Percentiles rank a stretch among this genome's conserved stretches.
These are phyloP conservation scores for Microtus pennsylvanicus DNA, from an alignment of 2,113 vertebrate genomes.

Conservation along the genomic window DNA sequence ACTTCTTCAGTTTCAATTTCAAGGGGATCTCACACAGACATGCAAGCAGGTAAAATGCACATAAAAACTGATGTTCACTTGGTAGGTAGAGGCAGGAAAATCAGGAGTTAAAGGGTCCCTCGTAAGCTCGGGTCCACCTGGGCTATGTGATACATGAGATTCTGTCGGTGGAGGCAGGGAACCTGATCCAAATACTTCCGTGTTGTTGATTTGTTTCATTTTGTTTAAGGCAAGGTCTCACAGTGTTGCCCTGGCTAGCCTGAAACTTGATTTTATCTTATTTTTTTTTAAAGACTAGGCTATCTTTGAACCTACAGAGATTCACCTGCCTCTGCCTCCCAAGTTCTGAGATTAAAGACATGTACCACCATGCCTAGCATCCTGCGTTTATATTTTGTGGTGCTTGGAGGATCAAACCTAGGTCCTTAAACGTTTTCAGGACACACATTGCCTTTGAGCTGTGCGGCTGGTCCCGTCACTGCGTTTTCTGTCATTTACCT, in stretches of 20 bases:
- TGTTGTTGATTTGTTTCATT: background rate
- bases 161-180: background rate
- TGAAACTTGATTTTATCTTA: background rate
- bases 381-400: background rate
- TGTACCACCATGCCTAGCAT: background rate
- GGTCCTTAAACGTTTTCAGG: background rate
- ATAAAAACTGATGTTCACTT: background rate
- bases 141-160: background rate
- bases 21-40: no score
- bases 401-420: background rate
- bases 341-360: background rate
- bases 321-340: background rate
- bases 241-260: background rate
- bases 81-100: background rate
- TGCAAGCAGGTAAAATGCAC: no score
- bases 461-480: background rate
- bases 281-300: background rate
- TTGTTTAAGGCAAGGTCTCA: background rate
- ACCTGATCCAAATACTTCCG: background rate
- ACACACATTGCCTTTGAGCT: background rate
- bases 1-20: no score
- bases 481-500: background rate
- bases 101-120: background rate
- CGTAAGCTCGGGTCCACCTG: background rate
- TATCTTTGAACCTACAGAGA: background rate